Evolutionary conservation across 2,888 invertebrate species (phyloP).

Genomic region (Melanophora roralis): DNA sequence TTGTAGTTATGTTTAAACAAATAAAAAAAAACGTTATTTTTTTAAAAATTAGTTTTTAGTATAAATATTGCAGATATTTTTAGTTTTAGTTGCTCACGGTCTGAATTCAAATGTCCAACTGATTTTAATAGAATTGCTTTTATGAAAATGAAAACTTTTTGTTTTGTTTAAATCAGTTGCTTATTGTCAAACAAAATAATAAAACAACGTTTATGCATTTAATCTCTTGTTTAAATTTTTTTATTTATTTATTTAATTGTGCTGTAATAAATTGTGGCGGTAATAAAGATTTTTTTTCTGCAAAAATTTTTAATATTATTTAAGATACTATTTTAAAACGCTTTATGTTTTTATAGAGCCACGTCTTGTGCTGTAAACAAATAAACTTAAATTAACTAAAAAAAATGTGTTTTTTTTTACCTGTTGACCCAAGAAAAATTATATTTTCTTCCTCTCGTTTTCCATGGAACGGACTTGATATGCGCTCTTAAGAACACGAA

Average conservation of each 20-base stretch:
- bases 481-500: conserved; percentile 4
- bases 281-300: conserved; percentile 22
- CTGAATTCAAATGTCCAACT: conserved; percentile 62
- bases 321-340: background rate
- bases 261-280: conserved; percentile 19
- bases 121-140: conserved; percentile 48
- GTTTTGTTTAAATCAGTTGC: conserved; percentile 26
- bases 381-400: background rate
- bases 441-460: background rate
- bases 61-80: background rate
- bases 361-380: background rate
- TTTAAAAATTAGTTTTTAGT: background rate
- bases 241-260: conserved; percentile 23
- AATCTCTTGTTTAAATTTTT: background rate
- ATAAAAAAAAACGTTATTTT: conserved; percentile 6
- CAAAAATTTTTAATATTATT: background rate
- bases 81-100: conserved; percentile 56
- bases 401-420: conserved; percentile 19
- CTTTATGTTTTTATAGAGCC: background rate
- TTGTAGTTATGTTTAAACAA: background rate
- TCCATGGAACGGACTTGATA: conserved; percentile 20
- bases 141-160: conserved; percentile 45
- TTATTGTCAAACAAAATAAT: conserved; percentile 25
- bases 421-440: background rate
- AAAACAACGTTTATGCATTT: too few species aligned